These are phyloP conservation scores for Lophotriccus pileatus DNA, from an alignment of 2,797 vertebrate genomes.

Conservation along the genomic window DNA sequence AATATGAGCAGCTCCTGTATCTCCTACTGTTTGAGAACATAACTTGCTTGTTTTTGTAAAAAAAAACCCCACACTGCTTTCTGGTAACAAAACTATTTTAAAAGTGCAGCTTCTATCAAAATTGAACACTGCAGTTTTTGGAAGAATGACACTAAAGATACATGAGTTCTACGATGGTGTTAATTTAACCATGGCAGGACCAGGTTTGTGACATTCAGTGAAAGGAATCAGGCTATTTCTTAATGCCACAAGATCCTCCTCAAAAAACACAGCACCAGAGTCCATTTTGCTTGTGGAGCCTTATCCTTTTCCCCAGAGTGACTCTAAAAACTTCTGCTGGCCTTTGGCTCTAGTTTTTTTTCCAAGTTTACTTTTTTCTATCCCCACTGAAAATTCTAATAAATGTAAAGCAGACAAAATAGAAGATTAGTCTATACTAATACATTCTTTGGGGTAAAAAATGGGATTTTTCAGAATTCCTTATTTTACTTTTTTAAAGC, in stretches of 20 bases:
- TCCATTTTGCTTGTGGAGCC: background rate
- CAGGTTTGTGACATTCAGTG: background rate
- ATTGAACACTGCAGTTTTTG: background rate
- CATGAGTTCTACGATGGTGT: background rate
- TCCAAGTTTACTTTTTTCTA: background rate
- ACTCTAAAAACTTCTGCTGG: background rate
- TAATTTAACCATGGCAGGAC: background rate
- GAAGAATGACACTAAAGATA: background rate
- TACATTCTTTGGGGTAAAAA: accelerated
- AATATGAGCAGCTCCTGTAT: background rate
- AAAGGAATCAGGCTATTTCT: background rate
- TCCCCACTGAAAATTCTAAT: background rate
- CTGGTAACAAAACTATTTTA: background rate
- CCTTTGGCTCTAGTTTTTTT: background rate
- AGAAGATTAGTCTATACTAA: background rate
- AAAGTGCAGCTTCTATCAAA: background rate
- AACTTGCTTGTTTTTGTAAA: background rate
- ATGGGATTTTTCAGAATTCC: background rate
- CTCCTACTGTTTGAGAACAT: background rate
- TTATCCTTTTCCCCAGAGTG: background rate
- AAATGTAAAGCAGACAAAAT: background rate
- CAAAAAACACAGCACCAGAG: background rate
- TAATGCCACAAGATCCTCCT: background rate
- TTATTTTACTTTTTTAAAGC: background rate
- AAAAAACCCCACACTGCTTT: background rate